phyloP scores from a whole-genome alignment of 2,797 vertebrate species.

The Macropodus opercularis region DNA sequence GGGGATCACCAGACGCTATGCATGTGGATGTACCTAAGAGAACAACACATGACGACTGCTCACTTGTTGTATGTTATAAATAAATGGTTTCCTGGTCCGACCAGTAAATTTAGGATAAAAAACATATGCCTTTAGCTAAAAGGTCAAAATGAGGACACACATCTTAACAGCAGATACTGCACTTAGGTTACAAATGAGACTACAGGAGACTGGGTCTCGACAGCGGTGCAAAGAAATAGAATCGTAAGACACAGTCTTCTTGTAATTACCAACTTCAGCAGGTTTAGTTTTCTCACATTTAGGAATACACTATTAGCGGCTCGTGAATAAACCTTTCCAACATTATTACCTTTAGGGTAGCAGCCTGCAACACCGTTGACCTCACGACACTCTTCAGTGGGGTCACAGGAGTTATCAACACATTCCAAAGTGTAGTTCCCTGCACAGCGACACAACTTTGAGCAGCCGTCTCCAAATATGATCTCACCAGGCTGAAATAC shows the following conservation, averaged over 20 bases:
- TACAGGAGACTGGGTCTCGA: neutral
- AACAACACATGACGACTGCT: neutral
- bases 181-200: neutral
- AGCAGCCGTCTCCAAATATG: conserved; percentile 76
- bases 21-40: conserved; percentile 73
- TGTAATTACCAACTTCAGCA: too few species aligned
- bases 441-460: conserved; percentile 77
- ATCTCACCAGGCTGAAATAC: conserved; percentile 73
- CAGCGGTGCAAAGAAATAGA: neutral
- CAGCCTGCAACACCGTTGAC: conserved; percentile 74
- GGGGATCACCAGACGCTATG: conserved; percentile 79
- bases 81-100: neutral
- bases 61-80: neutral
- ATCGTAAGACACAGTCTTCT: too few species aligned
- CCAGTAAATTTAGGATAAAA: neutral
- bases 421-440: conserved; percentile 82
- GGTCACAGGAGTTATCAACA: conserved; percentile 78
- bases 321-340: neutral
- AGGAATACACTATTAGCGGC: too few species aligned
- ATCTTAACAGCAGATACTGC: too few species aligned
- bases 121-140: too few species aligned
- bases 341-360: conserved; percentile 79
- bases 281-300: too few species aligned
- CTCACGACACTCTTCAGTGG: conserved; percentile 80
- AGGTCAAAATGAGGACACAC: too few species aligned